Evolutionary conservation across 1,140 invertebrate genomes (phyloP).

Genomic region (Oryzaephilus surinamensis): DNA sequence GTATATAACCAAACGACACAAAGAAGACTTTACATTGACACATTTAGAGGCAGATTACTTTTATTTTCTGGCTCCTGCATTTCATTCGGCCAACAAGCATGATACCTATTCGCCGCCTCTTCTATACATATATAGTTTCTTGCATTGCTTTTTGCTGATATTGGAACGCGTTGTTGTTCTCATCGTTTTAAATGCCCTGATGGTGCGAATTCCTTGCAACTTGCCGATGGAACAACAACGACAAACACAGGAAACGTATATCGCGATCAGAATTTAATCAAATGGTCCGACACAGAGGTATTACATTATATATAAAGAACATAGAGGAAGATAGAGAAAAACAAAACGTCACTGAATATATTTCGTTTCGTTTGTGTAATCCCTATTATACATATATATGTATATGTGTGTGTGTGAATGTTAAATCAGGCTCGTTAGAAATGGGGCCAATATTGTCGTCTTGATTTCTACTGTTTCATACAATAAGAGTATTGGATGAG

Average conservation of each 20-base stretch:
- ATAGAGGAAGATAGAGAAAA: neutral
- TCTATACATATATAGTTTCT: neutral
- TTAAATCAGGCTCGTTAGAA: slow-evolving; percentile 23
- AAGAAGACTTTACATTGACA: slow-evolving; percentile 38
- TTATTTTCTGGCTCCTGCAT: slow-evolving; percentile 33
- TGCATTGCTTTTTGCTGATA: neutral
- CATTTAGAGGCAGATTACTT: slow-evolving; percentile 38
- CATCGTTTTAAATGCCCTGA: no score
- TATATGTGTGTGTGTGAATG: no score
- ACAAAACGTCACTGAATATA: slow-evolving; percentile 19
- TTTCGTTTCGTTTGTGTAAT: slow-evolving; percentile 5
- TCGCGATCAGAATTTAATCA: slow-evolving; percentile 25
- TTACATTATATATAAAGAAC: slow-evolving; percentile 1
- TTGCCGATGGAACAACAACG: neutral
- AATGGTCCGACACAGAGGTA: slow-evolving; percentile 24
- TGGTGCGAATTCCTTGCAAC: slow-evolving; percentile 6
- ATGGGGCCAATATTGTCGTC: slow-evolving; percentile 20
- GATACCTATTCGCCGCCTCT: slow-evolving; percentile 1
- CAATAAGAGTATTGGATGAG: no score
- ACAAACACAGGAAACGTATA: slow-evolving; percentile 9
- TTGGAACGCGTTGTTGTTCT: no score
- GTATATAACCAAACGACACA: slow-evolving; percentile 32
- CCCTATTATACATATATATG: no score
- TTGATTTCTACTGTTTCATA: slow-evolving; percentile 26
- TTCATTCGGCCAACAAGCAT: slow-evolving; percentile 26